Evolutionary conservation across 2,888 invertebrate species (phyloP).

Genomic region (Terebella lapidaria): DNA sequence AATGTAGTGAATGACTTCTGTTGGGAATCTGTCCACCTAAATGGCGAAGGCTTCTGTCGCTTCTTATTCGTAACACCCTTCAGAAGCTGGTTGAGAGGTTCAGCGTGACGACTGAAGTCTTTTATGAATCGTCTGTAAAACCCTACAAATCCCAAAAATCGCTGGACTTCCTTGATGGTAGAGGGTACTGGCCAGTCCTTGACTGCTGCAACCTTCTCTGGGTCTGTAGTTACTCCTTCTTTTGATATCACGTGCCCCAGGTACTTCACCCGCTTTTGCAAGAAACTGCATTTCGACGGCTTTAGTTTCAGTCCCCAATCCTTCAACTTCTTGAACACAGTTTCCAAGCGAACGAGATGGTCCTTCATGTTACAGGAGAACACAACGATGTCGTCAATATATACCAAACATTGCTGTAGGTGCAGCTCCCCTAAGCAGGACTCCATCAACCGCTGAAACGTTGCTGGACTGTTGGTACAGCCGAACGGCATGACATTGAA

Average conservation of each 20-base stretch:
- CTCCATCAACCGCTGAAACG: slow-evolving; percentile 1
- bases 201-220: not conserved
- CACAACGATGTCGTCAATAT: slow-evolving; percentile 5
- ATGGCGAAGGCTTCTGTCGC: too few relatives aligned
- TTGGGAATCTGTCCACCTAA: too few relatives aligned
- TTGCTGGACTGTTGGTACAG: not conserved
- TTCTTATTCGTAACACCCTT: too few relatives aligned
- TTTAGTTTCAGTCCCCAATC: slow-evolving; percentile 1
- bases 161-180: not conserved
- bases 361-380: not conserved
- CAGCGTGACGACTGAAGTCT: not conserved
- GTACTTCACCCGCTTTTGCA: slow-evolving; percentile 2
- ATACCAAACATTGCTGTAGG: not conserved
- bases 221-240: not conserved
- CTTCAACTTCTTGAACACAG: not conserved
- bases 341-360: not conserved
- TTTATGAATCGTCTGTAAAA: not conserved
- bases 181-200: not conserved
- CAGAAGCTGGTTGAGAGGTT: too few relatives aligned
- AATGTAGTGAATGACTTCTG: too few relatives aligned
- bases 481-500: slow-evolving; percentile 5
- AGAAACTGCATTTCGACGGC: slow-evolving; percentile 4
- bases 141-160: slow-evolving; percentile 1
- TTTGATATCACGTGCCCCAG: slow-evolving; percentile 2
- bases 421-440: not conserved